These are phyloP conservation scores for Troides helena DNA, from an alignment of 2,888 invertebrate genomes.

Conservation along the genomic window DNA sequence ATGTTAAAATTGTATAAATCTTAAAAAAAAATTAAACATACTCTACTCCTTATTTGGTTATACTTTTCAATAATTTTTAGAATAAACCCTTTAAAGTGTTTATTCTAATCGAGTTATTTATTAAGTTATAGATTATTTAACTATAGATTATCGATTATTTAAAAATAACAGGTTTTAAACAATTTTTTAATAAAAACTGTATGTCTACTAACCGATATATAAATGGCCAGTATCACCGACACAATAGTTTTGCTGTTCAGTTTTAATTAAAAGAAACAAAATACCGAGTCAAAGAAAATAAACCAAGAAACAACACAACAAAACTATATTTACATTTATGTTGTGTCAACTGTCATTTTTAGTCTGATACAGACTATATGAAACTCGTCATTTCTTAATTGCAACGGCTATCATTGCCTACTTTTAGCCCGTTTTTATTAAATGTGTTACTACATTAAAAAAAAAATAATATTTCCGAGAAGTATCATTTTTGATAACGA, in stretches of 20 bases:
- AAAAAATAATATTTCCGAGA: too few relatives aligned
- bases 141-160: too few relatives aligned
- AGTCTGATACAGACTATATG: conserved; percentile 1
- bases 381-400: background rate
- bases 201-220: conserved; percentile 6
- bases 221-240: conserved; percentile 8
- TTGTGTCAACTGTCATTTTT: conserved; percentile 9
- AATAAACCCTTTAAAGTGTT: too few relatives aligned
- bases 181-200: background rate
- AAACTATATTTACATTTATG: conserved; percentile 6
- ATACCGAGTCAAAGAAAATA: conserved; percentile 8
- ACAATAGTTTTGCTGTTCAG: background rate
- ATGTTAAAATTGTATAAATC: too few relatives aligned
- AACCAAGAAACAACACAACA: conserved; percentile 24
- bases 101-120: too few relatives aligned
- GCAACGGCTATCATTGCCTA: background rate
- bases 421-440: background rate
- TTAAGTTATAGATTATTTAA: too few relatives aligned
- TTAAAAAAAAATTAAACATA: too few relatives aligned
- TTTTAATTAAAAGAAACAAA: conserved; percentile 1
- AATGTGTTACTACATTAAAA: too few relatives aligned
- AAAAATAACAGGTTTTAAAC: background rate
- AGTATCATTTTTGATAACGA: too few relatives aligned
- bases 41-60: too few relatives aligned
- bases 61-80: too few relatives aligned